Conservation (phyloP, 2,113 vertebrate species). For the Limanda limanda region DNA sequence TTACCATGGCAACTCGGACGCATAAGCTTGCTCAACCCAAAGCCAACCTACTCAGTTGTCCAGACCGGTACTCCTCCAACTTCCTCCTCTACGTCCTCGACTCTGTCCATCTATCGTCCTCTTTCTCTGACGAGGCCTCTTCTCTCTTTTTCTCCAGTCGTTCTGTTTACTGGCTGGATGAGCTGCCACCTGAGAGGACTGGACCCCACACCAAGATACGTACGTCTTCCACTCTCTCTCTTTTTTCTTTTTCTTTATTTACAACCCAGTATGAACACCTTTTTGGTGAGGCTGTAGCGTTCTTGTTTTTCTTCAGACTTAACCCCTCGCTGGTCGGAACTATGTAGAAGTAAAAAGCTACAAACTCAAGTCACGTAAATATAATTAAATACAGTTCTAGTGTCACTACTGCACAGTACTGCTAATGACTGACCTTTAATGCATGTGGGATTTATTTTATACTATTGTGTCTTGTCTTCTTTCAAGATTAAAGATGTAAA, state of each 20-base stretch:
- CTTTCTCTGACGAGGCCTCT: neutral
- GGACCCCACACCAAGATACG: constrained; percentile 54
- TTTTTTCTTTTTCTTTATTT: neutral
- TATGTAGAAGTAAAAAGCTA: constrained; percentile 53
- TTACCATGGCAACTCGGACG: constrained; percentile 68
- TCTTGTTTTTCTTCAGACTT: constrained; percentile 53
- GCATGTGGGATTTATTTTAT: no score
- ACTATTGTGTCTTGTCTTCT: no score
- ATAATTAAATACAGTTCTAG: neutral
- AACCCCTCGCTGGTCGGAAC: constrained; percentile 64
- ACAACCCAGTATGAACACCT: neutral
- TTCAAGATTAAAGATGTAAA: no score
- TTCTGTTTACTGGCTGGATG: constrained; percentile 81
- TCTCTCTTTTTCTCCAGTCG: constrained; percentile 56
- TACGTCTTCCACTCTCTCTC: constrained; percentile 11
- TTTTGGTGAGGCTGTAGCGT: neutral
- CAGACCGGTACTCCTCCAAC: constrained; percentile 68
- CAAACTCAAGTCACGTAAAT: constrained; percentile 61
- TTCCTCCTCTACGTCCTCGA: neutral
- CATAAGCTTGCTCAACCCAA: constrained; percentile 71
- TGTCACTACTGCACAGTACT: neutral
- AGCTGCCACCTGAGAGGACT: constrained; percentile 54
- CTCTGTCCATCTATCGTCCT: neutral
- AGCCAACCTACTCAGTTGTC: constrained; percentile 65
- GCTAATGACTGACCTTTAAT: neutral